Base-by-base conservation (phyloP, 2,888 invertebrate species). In the Scrobipalpa atriplicella region DNA sequence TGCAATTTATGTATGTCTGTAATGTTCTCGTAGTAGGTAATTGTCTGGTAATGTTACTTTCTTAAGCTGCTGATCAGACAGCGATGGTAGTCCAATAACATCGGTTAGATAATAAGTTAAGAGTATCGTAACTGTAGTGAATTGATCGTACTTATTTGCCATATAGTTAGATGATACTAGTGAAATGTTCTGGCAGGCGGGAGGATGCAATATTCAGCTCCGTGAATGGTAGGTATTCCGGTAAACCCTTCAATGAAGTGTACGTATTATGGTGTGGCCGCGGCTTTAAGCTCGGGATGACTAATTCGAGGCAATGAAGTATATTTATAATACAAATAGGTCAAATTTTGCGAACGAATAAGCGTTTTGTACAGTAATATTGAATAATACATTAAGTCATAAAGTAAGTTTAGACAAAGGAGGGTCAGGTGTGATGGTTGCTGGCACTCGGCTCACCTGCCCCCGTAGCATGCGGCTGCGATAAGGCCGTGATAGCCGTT, bases 361-460 rank as follows among this genome's bases (percentile, higher is more conserved):
- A 87, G 85, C 87, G 87, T 90, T 91, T 91, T 92, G 92, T 92
- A 92, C 92, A 92, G 91, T 89, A 78, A 87, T 85, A 83, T 84
- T 79, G 83, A 85, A 79, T 83, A 81, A 71, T 72, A 69, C 64
- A 67, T 69, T 86, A 87, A 85, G 84, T 85, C 79, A 81, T 87
- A 84, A 85, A 87, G 80, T 77, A 89, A 89, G 83, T 82, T 76
- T 88, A 88, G 86, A 80, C 81, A 86, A 84, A 82, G 79, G 77
- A 76, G 75, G 75, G 75, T 29, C 74, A 78, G 83, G 79, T 78
- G 70, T 73, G 68, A 68, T 77, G 71, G 73, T 73, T 72, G 81
- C 74, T 38, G 84, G 85, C 84, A 82, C 85, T 88, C 83, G 85
- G 84, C 64, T 54, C 16, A 19, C 47, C 60, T 61, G 51, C n/a